These are phyloP conservation scores for Chaetophractus vellerosus DNA, from an alignment of 2,797 vertebrate species.

Conservation along the genomic window DNA sequence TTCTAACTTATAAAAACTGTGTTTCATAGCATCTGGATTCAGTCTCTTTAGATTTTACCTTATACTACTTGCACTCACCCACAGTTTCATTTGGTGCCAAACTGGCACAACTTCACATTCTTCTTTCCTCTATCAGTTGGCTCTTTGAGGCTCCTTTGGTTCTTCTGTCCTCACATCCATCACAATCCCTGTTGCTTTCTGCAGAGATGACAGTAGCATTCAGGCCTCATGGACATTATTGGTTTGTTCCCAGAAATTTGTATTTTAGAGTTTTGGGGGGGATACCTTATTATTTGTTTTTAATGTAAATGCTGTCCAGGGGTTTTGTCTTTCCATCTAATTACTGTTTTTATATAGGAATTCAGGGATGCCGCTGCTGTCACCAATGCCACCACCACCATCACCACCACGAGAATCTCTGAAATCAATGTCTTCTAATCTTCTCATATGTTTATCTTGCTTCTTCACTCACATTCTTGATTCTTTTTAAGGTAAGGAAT, in stretches of 20 bases:
- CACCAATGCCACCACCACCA: background rate
- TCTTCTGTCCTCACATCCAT: background rate
- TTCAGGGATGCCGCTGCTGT: background rate
- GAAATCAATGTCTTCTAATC: background rate
- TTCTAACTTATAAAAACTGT: background rate
- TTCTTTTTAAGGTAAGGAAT: background rate
- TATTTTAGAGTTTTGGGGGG: background rate
- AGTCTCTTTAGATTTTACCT: background rate
- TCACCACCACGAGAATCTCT: no score
- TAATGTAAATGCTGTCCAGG: background rate
- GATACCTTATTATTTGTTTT: background rate
- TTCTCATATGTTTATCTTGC: background rate
- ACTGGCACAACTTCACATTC: rapidly evolving
- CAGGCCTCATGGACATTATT: background rate
- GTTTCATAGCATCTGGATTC: background rate
- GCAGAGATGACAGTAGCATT: rapidly evolving
- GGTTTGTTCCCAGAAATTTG: background rate
- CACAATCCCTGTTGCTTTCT: background rate
- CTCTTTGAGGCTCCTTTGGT: background rate
- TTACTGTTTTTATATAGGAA: background rate
- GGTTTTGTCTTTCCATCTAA: background rate
- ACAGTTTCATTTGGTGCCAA: background rate
- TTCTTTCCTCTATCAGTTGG: background rate
- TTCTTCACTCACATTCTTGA: background rate
- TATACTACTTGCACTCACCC: background rate